These are phyloP conservation scores for Umimayanthus kanabou DNA, from an alignment of 92 coral and sea anemone genomes.

Conservation along the genomic window DNA sequence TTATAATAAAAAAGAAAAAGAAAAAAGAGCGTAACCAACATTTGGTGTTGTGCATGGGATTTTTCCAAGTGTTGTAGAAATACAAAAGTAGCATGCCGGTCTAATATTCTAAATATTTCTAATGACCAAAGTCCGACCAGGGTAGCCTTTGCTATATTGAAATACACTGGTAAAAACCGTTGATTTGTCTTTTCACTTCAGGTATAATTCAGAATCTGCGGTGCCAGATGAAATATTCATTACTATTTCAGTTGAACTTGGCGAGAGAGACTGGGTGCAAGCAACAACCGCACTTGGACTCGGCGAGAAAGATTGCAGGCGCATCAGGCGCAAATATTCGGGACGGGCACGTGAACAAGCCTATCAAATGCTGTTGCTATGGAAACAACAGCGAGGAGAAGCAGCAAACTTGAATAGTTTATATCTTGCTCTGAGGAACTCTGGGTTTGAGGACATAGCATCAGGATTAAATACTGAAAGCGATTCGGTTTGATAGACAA, in stretches of 20 bases:
- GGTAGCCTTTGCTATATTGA: too few species aligned
- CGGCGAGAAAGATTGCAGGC: conserved; percentile 56
- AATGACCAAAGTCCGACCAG: too few species aligned
- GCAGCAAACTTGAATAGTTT: conserved; percentile 56
- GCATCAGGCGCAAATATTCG: conserved; percentile 54
- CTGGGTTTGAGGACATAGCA: conserved; percentile 55
- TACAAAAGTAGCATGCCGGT: too few species aligned
- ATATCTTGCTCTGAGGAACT: conserved; percentile 48
- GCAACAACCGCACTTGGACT: conserved; percentile 71
- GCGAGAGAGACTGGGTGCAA: conserved; percentile 76
- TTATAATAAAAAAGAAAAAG: too few species aligned
- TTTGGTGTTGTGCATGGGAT: too few species aligned
- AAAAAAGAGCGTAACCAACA: too few species aligned
- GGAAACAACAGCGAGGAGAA: conserved; percentile 54
- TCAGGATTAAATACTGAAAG: not conserved
- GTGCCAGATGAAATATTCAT: conserved; percentile 62
- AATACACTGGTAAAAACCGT: too few species aligned
- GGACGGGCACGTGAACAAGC: conserved; percentile 75
- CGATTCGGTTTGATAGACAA: not conserved
- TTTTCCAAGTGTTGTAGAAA: too few species aligned
- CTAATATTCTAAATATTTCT: too few species aligned
- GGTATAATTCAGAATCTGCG: conserved; percentile 29
- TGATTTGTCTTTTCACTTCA: not conserved
- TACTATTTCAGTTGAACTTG: conserved; percentile 58
- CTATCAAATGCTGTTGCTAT: conserved; percentile 62